phyloP scores from a whole-genome alignment of 2,797 vertebrate species.

The Phrynocephalus guinanensis region DNA sequence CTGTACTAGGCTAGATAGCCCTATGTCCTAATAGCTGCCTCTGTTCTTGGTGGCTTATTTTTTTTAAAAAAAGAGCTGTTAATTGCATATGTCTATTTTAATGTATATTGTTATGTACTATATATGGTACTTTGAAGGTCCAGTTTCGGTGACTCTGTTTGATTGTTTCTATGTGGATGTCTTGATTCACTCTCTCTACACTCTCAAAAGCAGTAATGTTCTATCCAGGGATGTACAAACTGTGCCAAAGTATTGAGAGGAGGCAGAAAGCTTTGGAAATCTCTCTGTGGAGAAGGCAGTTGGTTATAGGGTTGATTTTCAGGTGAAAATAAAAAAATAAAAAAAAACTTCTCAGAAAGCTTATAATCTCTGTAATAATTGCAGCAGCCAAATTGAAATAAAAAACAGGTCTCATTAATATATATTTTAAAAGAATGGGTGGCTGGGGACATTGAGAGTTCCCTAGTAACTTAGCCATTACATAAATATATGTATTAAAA shows the following conservation, averaged over 20 bases:
- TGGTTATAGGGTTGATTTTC: constrained; percentile 22
- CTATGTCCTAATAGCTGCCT: no score
- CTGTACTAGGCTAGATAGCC: no score
- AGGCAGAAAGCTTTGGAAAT: constrained; percentile 30
- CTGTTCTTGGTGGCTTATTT: background rate
- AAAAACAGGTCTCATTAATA: constrained; percentile 35
- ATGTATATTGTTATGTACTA: no score
- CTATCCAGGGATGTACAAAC: background rate
- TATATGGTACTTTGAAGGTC: background rate
- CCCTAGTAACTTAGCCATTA: constrained; percentile 24
- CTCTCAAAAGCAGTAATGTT: background rate
- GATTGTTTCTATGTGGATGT: background rate
- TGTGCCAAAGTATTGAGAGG: background rate
- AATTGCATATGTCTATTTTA: background rate
- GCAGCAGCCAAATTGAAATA: constrained; percentile 42
- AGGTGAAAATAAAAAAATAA: constrained; percentile 20
- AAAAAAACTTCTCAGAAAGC: constrained; percentile 23
- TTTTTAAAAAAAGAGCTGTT: background rate
- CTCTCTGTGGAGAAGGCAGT: background rate
- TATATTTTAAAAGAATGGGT: background rate
- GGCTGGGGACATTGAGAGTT: constrained; percentile 26
- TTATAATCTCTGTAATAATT: constrained; percentile 53
- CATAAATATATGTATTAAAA: constrained; percentile 18
- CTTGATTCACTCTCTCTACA: background rate
- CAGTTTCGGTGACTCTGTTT: background rate